Evolutionary conservation across 2,797 vertebrate genomes (phyloP).

Genomic region (Taeniopygia guttata): DNA sequence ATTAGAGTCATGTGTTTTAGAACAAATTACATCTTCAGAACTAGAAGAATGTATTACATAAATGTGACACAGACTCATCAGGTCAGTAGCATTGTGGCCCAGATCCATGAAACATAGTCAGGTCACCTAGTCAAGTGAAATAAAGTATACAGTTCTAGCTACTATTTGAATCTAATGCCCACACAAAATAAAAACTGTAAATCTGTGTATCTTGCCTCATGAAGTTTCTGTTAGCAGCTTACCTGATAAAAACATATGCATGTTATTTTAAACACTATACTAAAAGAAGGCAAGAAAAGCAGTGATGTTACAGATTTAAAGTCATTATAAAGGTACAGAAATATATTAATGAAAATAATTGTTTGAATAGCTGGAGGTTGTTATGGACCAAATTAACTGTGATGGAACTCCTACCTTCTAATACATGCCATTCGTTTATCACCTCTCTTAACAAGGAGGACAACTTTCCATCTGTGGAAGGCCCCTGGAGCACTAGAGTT

Average conservation of each 20-base stretch:
- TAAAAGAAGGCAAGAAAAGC: neutral
- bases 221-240: neutral
- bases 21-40: neutral
- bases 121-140: neutral
- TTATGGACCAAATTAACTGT: neutral
- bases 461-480: conserved; percentile 93
- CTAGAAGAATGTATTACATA: neutral
- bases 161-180: neutral
- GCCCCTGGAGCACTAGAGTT: conserved; percentile 82
- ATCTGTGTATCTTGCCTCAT: neutral
- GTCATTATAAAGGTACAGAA: neutral
- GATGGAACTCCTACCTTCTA: conserved; percentile 79
- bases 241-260: neutral
- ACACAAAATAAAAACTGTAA: neutral
- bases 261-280: neutral
- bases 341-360: neutral
- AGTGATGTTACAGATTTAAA: neutral
- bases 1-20: neutral
- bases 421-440: conserved; percentile 79
- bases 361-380: neutral
- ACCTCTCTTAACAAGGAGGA: conserved; percentile 79
- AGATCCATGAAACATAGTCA: accelerated
- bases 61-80: accelerated
- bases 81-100: neutral
- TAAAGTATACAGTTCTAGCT: neutral